Base-by-base conservation (phyloP, 1,140 invertebrate genomes). In the Melanaphis sacchari region DNA sequence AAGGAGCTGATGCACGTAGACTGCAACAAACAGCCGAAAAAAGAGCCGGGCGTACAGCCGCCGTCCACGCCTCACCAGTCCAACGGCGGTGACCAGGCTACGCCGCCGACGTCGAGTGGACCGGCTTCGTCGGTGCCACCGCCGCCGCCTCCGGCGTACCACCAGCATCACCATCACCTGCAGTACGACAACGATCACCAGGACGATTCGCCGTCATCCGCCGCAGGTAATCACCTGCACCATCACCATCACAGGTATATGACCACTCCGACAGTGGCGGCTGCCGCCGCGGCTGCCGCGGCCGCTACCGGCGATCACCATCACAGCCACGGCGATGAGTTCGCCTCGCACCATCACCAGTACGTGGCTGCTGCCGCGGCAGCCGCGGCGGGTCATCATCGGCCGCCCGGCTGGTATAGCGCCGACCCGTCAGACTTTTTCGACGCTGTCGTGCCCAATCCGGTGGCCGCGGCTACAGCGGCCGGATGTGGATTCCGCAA, bases 11-110 rank as follows among this genome's bases (percentile, higher is more conserved):
- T 59, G 66, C 94, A 93, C 38, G 87, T 91, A 6, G 94, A 94
- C 52, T 94, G 94, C 81, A 94, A 41, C 26, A 90, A 90, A 6
- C 89, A 94, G 81, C 94, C 94, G 52, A 94, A 94, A 93, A 93
- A 94, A 24, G 94, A 94, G 66, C 94, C 94, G 21, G 93, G 93
- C 21, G 84, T 94, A 36, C 85, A 49, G 52, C 52, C 36, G 11
- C 38, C 40, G 11, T 90, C 88, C 36, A 11, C 46, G 2, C 24
- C 54, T 2, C 52, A 59, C 1, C 89, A 59, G 52, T 22, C 89
- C 26, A 1, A 52, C 38, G 52, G 52, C 21, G 49, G 46, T 24
- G 87, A 54, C n/a, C 87, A 18, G 88, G 38, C 38, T 26, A 38
- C 89, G 7, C 88, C 46, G 4, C 36, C 38, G 52, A 38, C 36